A percentile compares a stretch with the other conserved stretches of the same genome.
phyloP scores from a whole-genome alignment of 2,113 vertebrate genomes.

The Ploceus nigricollis region DNA sequence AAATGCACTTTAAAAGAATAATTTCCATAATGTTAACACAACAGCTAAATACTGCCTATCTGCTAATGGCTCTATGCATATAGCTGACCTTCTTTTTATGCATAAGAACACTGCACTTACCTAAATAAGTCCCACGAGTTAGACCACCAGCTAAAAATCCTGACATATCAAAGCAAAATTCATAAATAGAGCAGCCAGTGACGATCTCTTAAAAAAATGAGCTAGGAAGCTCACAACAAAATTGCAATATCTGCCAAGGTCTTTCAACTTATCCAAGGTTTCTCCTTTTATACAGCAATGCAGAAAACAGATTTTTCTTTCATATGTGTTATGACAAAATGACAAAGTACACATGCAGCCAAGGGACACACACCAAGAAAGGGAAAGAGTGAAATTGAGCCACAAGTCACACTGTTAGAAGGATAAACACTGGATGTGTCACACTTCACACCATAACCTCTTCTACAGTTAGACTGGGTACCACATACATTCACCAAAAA shows the following conservation, averaged over 20 bases:
- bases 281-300: not conserved
- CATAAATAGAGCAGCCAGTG: not conserved
- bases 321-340: not conserved
- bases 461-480: not conserved
- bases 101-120: not conserved
- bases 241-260: not conserved
- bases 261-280: not conserved
- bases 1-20: constrained; percentile 15
- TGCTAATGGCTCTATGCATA: not conserved
- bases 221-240: not conserved
- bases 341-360: not conserved
- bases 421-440: not conserved
- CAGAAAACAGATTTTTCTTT: not conserved
- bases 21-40: constrained; percentile 28
- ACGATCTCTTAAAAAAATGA: not conserved
- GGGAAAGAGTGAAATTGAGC: not conserved
- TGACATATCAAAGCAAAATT: not conserved
- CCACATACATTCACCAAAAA: not conserved
- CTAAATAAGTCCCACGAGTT: not conserved
- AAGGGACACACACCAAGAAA: not conserved
- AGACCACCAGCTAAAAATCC: not conserved
- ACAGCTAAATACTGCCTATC: not conserved
- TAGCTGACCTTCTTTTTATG: not conserved
- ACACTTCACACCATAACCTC: not conserved
- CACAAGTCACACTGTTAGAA: not conserved